Base-by-base conservation (phyloP, 2,113 vertebrate genomes). In the Grantiella picta region DNA sequence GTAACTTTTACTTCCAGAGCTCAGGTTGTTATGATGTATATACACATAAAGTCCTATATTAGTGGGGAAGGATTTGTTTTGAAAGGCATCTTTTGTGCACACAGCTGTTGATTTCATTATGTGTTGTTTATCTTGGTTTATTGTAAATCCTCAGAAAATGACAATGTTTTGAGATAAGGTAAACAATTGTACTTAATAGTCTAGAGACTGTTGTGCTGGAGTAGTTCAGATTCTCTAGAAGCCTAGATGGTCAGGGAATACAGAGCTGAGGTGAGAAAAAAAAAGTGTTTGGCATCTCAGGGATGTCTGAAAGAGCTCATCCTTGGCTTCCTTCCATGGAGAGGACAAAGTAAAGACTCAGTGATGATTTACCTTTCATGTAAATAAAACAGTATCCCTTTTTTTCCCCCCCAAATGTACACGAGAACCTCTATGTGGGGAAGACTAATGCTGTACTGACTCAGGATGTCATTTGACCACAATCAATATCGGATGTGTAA, bases 51-150 rank as follows among this genome's bases (percentile, higher is more conserved):
- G 18, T 52, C 73, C 50, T 60, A 25, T 83, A 78, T 73, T 95
- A 95, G 90, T 64, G 86, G 61, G 54, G 42, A 93, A 77, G 20
- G 64, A 88, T 95, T 95, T 92, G 47, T 95, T 94, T 72, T 77
- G 47, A 91, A 86, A 89, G 82, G 5, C 29, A 72, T 59, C 33
- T 91, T 86, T 92, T 70, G 89, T 75, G 61, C 60, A 83, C 40
- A 86, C 63, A 81, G 71, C 54, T 97, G 70, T 89, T 73, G 59
- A 91, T 95, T 92, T 82, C 84, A 82, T 76, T 86, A 36, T 0
- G 0, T 35, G 29, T 77, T 95, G 56, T 90, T 93, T 92, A 56
- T 89, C 50, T 90, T 91, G 68, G 27, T 73, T 96, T 91, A 72
- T 82, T 72, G 24, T 82, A 92, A 91, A 96, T 89, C 80, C 38